Percentiles rank a stretch among this genome's conserved stretches.
These are phyloP conservation scores for Noctua pronuba DNA, from an alignment of 2,888 invertebrate genomes.

Conservation along the genomic window DNA sequence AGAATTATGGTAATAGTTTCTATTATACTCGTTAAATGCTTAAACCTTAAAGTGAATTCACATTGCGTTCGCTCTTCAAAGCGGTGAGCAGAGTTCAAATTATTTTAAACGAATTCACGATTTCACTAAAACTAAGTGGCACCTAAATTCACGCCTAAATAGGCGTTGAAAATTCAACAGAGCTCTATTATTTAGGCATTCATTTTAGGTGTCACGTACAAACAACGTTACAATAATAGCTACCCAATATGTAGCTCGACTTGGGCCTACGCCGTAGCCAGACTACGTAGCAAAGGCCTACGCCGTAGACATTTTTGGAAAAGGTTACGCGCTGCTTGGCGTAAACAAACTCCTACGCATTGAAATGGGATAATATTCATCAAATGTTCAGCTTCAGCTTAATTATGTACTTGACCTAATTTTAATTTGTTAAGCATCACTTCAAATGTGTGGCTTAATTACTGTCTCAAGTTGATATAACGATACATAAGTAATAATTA, in stretches of 20 bases:
- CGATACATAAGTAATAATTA: background rate
- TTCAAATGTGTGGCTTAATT: background rate
- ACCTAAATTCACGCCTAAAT: background rate
- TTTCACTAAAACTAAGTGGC: background rate
- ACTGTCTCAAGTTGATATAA: background rate
- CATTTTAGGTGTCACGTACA: background rate
- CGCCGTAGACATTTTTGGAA: slow-evolving; percentile 2
- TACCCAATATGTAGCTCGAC: background rate
- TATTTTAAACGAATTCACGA: too few species aligned
- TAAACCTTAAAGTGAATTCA: slow-evolving; percentile 5
- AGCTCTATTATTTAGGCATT: background rate
- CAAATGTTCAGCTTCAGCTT: background rate
- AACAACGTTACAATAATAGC: too few species aligned
- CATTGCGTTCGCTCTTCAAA: background rate
- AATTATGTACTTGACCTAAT: background rate
- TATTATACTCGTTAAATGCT: background rate
- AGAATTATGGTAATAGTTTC: background rate
- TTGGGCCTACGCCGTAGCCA: slow-evolving; percentile 11
- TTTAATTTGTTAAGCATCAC: background rate
- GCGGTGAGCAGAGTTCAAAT: slow-evolving; percentile 8
- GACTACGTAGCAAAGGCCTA: slow-evolving; percentile 19
- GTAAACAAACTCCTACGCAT: slow-evolving; percentile 27
- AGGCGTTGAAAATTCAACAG: background rate
- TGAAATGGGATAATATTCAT: slow-evolving; percentile 3
- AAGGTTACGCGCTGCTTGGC: background rate